Evolutionary conservation across 2,797 vertebrate species (phyloP), one percentile per base, ranked within the genome.

Genomic region (Ctenochaetus hawaiiensis): DNA sequence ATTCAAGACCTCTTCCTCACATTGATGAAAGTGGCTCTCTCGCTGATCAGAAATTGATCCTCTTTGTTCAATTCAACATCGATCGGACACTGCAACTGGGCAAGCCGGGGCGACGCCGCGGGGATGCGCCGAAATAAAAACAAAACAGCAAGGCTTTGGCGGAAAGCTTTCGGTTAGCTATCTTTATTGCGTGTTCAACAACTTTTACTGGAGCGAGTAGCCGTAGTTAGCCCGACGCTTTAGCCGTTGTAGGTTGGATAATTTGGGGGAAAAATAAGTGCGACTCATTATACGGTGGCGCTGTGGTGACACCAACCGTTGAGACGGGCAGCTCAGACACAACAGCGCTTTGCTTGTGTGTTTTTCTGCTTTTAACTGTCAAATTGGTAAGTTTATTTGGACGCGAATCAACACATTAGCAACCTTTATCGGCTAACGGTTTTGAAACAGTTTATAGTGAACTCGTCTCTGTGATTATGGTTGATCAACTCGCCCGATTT

Each of bases 21-120:
- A 95, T 96, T 94, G 96, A 97, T 97, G 92, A 94, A 93, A 95
- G 96, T 95, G 95, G 94, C 93, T 95, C 94, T 92, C 92, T 93
- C 85, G 90, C 92, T 92, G 91, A 97, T 96, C 96, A 94, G 97
- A 96, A 96, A 98, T 97, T 96, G 97, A 97, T 98, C 96, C 96
- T 96, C 97, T 98, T 97, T 97, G 97, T 97, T 98, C 96, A 96
- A 97, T 97, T 96, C 86, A 77, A 83, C 96, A 97, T 97, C 96
- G 97, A 97, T 97, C 96, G 96, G 96, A 95, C 95, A 95, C 94
- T 91, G 96, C 94, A 93, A 96, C 85, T 92, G 95, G 96, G 96
- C 89, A 89, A 88, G 90, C 90, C 83, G 78, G 77, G 79, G 88
- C 89, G 86, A 88, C 76, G 89, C 90, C 90, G 90, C 90, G 89